Percentiles rank a stretch among this genome's conserved stretches.
Conservation (phyloP, 2,797 vertebrate genomes). For the Heterohyrax brucei region DNA sequence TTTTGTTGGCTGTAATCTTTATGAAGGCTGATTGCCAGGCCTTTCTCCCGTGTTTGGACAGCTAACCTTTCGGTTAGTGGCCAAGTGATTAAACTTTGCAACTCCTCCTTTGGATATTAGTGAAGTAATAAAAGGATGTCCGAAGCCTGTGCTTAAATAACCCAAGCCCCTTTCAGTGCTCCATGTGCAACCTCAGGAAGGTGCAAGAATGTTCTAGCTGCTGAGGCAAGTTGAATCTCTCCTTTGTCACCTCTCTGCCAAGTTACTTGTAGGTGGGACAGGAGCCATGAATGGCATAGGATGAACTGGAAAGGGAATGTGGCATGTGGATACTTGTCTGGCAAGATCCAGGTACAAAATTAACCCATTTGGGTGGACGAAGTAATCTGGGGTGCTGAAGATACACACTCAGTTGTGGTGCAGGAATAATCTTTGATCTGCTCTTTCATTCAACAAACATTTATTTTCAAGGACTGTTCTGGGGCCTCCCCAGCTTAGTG, state of each 20-base stretch:
- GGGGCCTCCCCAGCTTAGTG: too few relatives aligned
- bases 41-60: too few relatives aligned
- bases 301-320: background rate
- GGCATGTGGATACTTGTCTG: background rate
- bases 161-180: fast-evolving
- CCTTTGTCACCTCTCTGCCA: background rate
- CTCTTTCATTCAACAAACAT: background rate
- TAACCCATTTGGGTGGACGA: background rate
- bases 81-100: too few relatives aligned
- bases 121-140: background rate
- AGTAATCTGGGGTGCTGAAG: background rate
- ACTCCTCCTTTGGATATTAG: too few relatives aligned
- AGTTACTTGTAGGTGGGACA: background rate
- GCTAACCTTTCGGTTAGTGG: too few relatives aligned
- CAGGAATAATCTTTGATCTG: background rate
- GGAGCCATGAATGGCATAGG: background rate
- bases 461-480: background rate
- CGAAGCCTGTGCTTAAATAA: background rate
- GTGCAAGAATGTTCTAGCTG: background rate
- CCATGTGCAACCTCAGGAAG: background rate
- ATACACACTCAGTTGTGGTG: background rate
- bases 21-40: too few relatives aligned
- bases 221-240: background rate
- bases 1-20: too few relatives aligned
- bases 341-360: background rate